A percentile compares a stretch with the other conserved stretches of the same genome.
These are phyloP conservation scores for Lacerta agilis DNA, from an alignment of 2,797 vertebrate genomes.

Conservation along the genomic window DNA sequence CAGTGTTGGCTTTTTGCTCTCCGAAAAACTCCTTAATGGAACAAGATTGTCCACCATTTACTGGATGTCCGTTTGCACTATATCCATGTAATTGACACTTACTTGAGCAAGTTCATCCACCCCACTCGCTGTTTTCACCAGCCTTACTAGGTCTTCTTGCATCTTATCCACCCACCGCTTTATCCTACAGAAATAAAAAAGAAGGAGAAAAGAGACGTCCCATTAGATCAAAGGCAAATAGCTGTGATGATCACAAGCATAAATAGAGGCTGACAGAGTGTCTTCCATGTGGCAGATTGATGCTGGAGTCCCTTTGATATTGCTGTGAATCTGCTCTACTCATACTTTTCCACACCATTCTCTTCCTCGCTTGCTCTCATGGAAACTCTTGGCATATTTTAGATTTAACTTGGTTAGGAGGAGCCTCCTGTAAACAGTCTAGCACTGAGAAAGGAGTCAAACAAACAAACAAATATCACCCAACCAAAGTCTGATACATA, in stretches of 20 bases:
- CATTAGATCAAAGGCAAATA: conserved; percentile 58
- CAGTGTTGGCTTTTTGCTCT: neutral
- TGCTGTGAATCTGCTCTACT: neutral
- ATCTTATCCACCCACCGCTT: conserved; percentile 97
- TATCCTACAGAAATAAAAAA: conserved; percentile 81
- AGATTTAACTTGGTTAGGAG: neutral
- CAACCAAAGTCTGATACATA: neutral
- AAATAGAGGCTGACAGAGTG: conserved; percentile 6
- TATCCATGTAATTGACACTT: conserved; percentile 53
- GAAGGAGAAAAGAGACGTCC: conserved; percentile 44
- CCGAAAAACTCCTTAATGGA: neutral
- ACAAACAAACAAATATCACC: neutral
- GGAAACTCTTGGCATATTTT: neutral
- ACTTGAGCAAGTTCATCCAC: conserved; percentile 88
- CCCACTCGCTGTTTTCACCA: conserved; percentile 90
- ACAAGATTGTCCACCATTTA: neutral
- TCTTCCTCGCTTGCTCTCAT: neutral
- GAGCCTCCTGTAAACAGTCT: accelerated
- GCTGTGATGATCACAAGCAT: neutral
- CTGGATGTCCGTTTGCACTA: neutral
- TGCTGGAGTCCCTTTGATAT: conserved; percentile 18
- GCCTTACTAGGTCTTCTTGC: conserved; percentile 92
- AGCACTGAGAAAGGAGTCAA: neutral
- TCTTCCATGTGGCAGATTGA: neutral
- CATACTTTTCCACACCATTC: neutral